Percentiles rank a stretch among this genome's conserved stretches.
These are phyloP conservation scores for Parambassis ranga DNA, from an alignment of 2,797 vertebrate species.

Conservation along the genomic window DNA sequence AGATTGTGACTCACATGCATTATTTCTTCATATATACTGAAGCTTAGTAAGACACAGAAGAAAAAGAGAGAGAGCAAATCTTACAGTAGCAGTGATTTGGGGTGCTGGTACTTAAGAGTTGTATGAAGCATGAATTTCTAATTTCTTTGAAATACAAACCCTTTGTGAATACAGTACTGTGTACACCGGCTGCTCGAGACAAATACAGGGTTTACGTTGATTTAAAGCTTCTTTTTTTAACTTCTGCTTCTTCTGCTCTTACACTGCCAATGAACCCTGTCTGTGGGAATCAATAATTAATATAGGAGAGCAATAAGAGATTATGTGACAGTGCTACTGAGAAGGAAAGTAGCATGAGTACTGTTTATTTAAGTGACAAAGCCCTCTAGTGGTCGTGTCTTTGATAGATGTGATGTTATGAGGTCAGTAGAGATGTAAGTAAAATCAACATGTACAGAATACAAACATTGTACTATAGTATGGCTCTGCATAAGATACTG, in stretches of 20 bases:
- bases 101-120: constrained; percentile 28
- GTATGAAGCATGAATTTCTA: constrained; percentile 47
- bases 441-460: too few species aligned
- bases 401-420: too few species aligned
- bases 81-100: constrained; percentile 26
- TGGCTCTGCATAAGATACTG: too few species aligned
- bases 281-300: not conserved
- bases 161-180: constrained; percentile 1
- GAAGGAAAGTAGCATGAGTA: not conserved
- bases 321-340: not conserved
- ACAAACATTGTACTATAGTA: too few species aligned
- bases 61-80: constrained; percentile 24
- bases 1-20: constrained; percentile 16
- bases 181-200: not conserved
- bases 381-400: too few species aligned
- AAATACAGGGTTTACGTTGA: constrained; percentile 11
- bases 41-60: constrained; percentile 32
- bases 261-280: not conserved
- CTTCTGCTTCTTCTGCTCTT: not conserved
- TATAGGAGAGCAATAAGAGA: not conserved
- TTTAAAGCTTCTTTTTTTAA: not conserved
- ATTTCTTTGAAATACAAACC: constrained; percentile 45
- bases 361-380: not conserved
- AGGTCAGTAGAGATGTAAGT: too few species aligned
- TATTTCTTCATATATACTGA: constrained; percentile 19